phyloP scores from a whole-genome alignment of 2,888 invertebrate species.

The Pandemis corylana region DNA sequence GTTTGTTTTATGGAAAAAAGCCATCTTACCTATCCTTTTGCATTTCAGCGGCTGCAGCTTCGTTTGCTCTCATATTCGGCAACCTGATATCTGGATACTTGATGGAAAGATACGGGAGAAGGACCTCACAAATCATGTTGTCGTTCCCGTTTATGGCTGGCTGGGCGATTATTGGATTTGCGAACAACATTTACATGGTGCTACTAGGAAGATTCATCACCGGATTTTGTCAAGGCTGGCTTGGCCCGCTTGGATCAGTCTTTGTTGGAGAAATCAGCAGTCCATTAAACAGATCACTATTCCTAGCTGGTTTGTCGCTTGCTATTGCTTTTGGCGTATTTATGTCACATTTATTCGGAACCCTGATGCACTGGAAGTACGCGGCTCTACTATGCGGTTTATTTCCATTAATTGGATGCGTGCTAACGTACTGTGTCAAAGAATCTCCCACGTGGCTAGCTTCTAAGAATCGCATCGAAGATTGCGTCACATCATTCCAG shows the following conservation, averaged over 20 bases:
- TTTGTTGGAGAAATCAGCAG: conserved; percentile 86
- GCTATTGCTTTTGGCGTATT: conserved; percentile 87
- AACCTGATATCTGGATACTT: conserved; percentile 85
- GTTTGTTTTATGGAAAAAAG: background rate
- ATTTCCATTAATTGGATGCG: conserved; percentile 81
- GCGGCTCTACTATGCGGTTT: conserved; percentile 83
- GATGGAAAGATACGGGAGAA: conserved; percentile 86
- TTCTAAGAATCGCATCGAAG: conserved; percentile 82
- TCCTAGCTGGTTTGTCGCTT: conserved; percentile 86
- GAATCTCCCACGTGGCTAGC: conserved; percentile 90
- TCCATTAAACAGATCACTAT: conserved; percentile 86
- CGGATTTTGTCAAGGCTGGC: conserved; percentile 85
- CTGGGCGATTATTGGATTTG: conserved; percentile 85
- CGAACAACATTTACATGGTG: conserved; percentile 75
- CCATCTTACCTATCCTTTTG: background rate
- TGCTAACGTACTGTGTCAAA: conserved; percentile 85
- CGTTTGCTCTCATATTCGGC: conserved; percentile 86
- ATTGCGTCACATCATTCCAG: conserved; percentile 85
- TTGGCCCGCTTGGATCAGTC: conserved; percentile 83
- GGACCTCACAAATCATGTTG: conserved; percentile 79
- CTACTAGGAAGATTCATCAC: conserved; percentile 84
- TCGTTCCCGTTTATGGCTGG: conserved; percentile 83
- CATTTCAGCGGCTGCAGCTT: conserved; percentile 86
- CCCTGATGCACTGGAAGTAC: conserved; percentile 85
- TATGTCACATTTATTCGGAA: conserved; percentile 87